Percentiles rank a stretch among this genome's conserved stretches.
These are phyloP conservation scores for Mionectes macconnelli DNA, from an alignment of 2,113 vertebrate genomes.

Conservation along the genomic window DNA sequence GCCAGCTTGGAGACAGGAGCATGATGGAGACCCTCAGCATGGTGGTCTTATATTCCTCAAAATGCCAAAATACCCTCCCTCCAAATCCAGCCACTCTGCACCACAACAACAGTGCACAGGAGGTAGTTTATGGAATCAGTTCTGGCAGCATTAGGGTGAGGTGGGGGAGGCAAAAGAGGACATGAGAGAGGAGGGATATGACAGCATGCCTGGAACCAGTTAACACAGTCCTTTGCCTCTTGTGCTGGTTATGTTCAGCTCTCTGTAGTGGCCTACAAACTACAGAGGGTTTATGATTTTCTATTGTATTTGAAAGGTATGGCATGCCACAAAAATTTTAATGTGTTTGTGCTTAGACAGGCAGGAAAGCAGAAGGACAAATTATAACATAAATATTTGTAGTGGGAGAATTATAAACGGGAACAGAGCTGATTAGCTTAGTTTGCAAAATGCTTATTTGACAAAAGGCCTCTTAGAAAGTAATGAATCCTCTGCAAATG, in stretches of 20 bases:
- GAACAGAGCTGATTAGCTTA: conserved; percentile 35
- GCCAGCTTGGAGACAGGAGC: neutral
- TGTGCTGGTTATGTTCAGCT: neutral
- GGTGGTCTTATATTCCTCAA: neutral
- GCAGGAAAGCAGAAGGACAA: conserved; percentile 24
- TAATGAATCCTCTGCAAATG: conserved; percentile 39
- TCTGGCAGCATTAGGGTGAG: neutral
- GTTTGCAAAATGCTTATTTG: conserved; percentile 31
- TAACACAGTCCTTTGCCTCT: neutral
- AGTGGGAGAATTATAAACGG: conserved; percentile 34
- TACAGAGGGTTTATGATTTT: neutral
- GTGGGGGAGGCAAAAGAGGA: neutral
- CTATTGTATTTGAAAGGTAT: neutral
- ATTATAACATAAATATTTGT: conserved; percentile 52
- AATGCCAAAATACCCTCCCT: neutral
- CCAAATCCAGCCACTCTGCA: neutral
- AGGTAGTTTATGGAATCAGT: neutral
- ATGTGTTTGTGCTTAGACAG: neutral
- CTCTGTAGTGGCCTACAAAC: neutral
- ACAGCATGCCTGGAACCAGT: neutral
- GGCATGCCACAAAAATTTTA: neutral
- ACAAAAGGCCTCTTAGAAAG: conserved; percentile 54
- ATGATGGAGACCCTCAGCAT: neutral
- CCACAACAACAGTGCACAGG: neutral
- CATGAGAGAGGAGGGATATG: accelerated